Base-by-base conservation (phyloP, 30 jellyfish, hydroid and myxozoan species). In the Hydractinia echinata region DNA sequence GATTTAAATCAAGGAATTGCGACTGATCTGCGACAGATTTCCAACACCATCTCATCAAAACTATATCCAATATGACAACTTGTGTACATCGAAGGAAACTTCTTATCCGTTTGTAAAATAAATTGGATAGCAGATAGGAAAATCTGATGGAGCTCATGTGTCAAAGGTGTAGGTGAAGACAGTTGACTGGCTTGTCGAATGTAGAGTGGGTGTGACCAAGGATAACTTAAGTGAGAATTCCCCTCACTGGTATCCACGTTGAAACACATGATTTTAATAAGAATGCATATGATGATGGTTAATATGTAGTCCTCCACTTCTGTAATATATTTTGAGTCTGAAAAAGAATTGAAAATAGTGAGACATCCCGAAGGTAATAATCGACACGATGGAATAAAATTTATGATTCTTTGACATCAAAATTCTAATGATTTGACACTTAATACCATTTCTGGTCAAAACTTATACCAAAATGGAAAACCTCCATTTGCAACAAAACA, bases 1-100 rank as follows among this genome's bases (percentile, higher is more conserved):
- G 44, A 1, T 30, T 30, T 30, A 30, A 30, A 30, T 30, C 44
- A 30, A 30, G 44, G 44, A 30, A 30, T 30, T 30, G 44, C 44
- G 44, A 30, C 44, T 30, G 44, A 30, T 30, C 44, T 30, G 44
- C 74, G 74, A 64, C 39, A 64, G 7, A 64, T 64, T n/a, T 64
- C 39, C 74, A 64, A 64, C 18, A 64, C 74, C 74, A 64, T 64
- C 74, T 64, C 74, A 13, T 64, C 74, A 44, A 64, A 51, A 51
- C 74, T 64, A 64, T n/a, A 64, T 13, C 74, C 74, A 4, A 64
- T 64, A 51, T 64, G 51, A 13, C 74, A 64, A 13, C 6, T 4
- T 6, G 39, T 13, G 18, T 64, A 64, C 18, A 64, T n/a, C 18
- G 6, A 7, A 7, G 9, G 74, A 13, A n/a, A 64, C 18, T 64